Percentiles rank a stretch among this genome's conserved stretches.
Conservation (phyloP, 2,113 vertebrate species). For the Nematolebias whitei region DNA sequence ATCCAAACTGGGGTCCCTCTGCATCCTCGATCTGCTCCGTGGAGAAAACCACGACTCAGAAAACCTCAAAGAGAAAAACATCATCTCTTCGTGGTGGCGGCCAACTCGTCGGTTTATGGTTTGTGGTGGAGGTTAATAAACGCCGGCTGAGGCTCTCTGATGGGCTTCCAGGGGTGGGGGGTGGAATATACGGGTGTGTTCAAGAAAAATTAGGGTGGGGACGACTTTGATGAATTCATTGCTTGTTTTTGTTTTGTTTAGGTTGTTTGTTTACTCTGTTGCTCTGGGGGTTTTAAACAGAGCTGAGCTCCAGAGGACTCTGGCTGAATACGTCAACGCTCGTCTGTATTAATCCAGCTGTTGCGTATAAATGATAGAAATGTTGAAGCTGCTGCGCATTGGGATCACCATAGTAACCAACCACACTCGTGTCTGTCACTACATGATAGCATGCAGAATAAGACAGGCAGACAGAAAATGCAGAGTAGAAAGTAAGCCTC, state of each 20-base stretch:
- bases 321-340: too few relatives aligned
- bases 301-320: too few relatives aligned
- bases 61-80: slow-evolving; percentile 41
- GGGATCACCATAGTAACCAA: too few relatives aligned
- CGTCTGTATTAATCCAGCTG: too few relatives aligned
- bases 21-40: slow-evolving; percentile 5
- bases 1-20: too few relatives aligned
- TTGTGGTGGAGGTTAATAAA: slow-evolving; percentile 59
- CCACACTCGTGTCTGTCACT: too few relatives aligned
- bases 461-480: too few relatives aligned
- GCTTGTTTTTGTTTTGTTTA: background rate
- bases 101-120: slow-evolving; percentile 43
- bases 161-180: slow-evolving; percentile 39
- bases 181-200: slow-evolving; percentile 18
- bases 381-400: too few relatives aligned
- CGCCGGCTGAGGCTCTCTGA: slow-evolving; percentile 37
- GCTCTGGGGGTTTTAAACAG: background rate
- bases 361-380: too few relatives aligned
- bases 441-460: too few relatives aligned
- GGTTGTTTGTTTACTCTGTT: slow-evolving; percentile 1
- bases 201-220: too few relatives aligned
- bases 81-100: slow-evolving; percentile 26
- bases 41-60: slow-evolving; percentile 28
- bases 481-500: too few relatives aligned
- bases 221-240: background rate